These are phyloP conservation scores for Hyphantria cunea DNA, from an alignment of 1,140 invertebrate species.

Conservation along the genomic window DNA sequence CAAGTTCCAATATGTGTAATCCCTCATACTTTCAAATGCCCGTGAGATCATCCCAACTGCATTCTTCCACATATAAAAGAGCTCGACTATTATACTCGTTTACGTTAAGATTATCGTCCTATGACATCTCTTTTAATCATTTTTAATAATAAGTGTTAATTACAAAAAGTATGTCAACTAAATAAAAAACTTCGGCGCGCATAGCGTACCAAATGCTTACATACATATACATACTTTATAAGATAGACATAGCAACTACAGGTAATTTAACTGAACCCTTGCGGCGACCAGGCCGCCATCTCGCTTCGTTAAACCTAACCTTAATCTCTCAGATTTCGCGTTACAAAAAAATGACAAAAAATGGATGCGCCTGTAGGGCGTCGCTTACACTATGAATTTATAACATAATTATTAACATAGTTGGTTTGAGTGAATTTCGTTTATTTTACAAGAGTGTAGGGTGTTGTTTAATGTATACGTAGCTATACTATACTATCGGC, in stretches of 20 bases:
- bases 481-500: constrained; percentile 6
- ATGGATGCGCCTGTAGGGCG: constrained; percentile 10
- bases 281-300: neutral
- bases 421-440: neutral
- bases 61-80: constrained; percentile 77
- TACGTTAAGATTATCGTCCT: constrained; percentile 54
- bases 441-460: constrained; percentile 9
- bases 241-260: constrained; percentile 69
- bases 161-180: constrained; percentile 79
- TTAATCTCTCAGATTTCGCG: constrained; percentile 4
- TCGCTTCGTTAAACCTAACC: constrained; percentile 22
- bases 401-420: constrained; percentile 24
- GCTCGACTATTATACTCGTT: constrained; percentile 51
- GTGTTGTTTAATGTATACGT: constrained; percentile 4
- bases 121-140: constrained; percentile 49
- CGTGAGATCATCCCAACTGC: constrained; percentile 69
- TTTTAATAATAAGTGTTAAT: constrained; percentile 74
- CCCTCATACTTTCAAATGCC: constrained; percentile 70
- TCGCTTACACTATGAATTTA: constrained; percentile 59
- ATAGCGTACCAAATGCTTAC: constrained; percentile 75
- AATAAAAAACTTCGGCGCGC: constrained; percentile 74
- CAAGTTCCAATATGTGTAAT: constrained; percentile 77
- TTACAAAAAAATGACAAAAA: constrained; percentile 15
- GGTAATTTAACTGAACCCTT: constrained; percentile 64
- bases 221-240: constrained; percentile 75